These are phyloP conservation scores for Cirrhinus mrigala DNA, from an alignment of 2,797 vertebrate species.

Conservation along the genomic window DNA sequence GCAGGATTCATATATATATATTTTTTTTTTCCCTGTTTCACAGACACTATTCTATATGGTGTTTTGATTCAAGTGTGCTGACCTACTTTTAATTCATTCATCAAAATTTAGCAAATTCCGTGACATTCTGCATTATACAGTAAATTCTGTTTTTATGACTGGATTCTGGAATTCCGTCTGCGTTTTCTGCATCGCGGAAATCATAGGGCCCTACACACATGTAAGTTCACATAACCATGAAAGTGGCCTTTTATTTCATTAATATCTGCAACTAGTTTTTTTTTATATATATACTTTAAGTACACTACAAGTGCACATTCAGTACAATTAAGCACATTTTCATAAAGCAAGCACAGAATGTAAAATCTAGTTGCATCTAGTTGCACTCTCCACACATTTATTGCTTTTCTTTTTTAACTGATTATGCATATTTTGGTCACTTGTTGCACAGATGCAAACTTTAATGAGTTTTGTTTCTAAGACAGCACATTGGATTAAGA, in stretches of 20 bases:
- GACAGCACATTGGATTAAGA: constrained; percentile 60
- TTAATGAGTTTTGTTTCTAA: constrained; percentile 44
- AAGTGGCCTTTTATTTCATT: neutral
- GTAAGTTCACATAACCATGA: neutral
- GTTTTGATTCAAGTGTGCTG: no score
- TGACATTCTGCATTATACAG: no score
- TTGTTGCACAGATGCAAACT: neutral
- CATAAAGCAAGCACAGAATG: neutral
- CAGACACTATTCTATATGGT: no score
- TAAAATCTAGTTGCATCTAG: neutral
- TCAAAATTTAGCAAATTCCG: no score
- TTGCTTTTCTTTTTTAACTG: neutral
- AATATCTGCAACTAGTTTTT: neutral
- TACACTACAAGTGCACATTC: neutral
- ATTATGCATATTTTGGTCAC: neutral
- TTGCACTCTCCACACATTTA: neutral
- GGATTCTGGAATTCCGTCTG: no score
- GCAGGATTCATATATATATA: no score
- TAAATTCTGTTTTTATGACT: no score
- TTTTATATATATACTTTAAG: no score
- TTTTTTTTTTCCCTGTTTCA: no score
- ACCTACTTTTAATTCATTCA: no score
- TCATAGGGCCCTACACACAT: no score
- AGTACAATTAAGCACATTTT: neutral
- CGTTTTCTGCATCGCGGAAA: no score